Evolutionary conservation across 2,797 vertebrate species (phyloP), one percentile per base, ranked within the genome.

Genomic region (Phoebastria nigripes): DNA sequence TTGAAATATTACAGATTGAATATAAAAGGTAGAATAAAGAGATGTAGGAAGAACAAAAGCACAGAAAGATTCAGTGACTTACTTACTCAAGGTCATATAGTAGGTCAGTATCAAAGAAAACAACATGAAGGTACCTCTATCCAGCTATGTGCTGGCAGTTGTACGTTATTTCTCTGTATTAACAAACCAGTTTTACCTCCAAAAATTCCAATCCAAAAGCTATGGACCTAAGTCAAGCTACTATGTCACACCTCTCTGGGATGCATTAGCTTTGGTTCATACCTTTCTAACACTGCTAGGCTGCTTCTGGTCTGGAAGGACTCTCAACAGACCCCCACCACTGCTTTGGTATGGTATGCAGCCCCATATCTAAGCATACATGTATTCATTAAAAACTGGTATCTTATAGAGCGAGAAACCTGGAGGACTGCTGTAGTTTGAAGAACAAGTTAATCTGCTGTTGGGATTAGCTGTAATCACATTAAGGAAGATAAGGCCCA

Each of bases 21-120:
- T 42, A 67, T 11, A 46, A 63, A 42, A 80, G 31, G 15, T 22
- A 51, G 62, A 72, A 58, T 46, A 69, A 81, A 87, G 28, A 11
- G 49, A n/a, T 1, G 14, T 12, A 66, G n/a, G 25, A 86, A 72
- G 39, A 94, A 73, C 4, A 83, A 79, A 84, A 44, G 25, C 49
- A 72, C 7, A 58, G 69, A 79, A 87, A 71, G 33, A 35, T 69
- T 55, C 46, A n/a, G 26, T 76, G 33, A 41, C 28, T 94, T 96
- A n/a, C 86, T 94, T 81, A 81, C 44, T 80, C 65, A 63, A 59
- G 42, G 54, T 65, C 91, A 81, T 8, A 20, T 5, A 69, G 11
- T 17, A 59, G 78, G 35, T 67, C 69, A 94, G 12, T 51, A 52
- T 54, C 87, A 93, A 82, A 87, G 77, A 79, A 91, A 67, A 56